A percentile compares a stretch with the other conserved stretches of the same genome.
phyloP scores from a whole-genome alignment of 1,140 invertebrate species.

The Bilobella aurantiaca region DNA sequence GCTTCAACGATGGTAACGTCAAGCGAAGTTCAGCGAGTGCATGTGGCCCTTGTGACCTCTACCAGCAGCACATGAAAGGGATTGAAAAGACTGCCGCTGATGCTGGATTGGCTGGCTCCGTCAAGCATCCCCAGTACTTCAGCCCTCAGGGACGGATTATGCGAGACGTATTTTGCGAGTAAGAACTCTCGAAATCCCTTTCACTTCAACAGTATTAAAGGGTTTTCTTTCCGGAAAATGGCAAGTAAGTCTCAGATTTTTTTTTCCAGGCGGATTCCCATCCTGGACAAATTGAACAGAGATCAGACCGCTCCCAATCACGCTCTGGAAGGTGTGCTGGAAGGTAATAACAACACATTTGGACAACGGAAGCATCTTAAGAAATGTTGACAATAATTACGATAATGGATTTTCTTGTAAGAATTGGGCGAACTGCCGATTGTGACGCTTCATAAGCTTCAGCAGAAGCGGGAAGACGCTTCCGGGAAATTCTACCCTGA shows the following conservation, averaged over 20 bases:
- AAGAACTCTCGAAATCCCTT: background rate
- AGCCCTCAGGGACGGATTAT: slow-evolving; percentile 18
- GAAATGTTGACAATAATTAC: slow-evolving; percentile 4
- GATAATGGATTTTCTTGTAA: background rate
- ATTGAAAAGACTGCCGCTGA: slow-evolving; percentile 14
- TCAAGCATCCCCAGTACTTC: slow-evolving; percentile 17
- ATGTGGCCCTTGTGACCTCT: slow-evolving; percentile 29
- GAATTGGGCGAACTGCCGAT: slow-evolving; percentile 30
- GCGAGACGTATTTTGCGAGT: slow-evolving; percentile 29
- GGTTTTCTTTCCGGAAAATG: no score
- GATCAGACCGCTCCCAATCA: slow-evolving; percentile 10
- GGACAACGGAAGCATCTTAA: background rate
- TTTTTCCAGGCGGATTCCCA: slow-evolving; percentile 14
- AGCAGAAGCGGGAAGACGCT: slow-evolving; percentile 23
- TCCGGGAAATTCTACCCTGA: slow-evolving; percentile 28
- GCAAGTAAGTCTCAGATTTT: no score
- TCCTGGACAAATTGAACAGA: slow-evolving; percentile 22
- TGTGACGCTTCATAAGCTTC: slow-evolving; percentile 27
- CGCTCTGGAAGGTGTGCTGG: slow-evolving; percentile 24
- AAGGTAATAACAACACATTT: slow-evolving; percentile 10
- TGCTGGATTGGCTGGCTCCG: slow-evolving; percentile 3
- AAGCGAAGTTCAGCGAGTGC: background rate
- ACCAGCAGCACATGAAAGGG: slow-evolving; percentile 16
- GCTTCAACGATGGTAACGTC: background rate
- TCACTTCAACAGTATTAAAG: no score